Percentiles rank a stretch among this genome's conserved stretches.
phyloP scores from a whole-genome alignment of 2,888 invertebrate species.

The Mimumesa dahlbomi region DNA sequence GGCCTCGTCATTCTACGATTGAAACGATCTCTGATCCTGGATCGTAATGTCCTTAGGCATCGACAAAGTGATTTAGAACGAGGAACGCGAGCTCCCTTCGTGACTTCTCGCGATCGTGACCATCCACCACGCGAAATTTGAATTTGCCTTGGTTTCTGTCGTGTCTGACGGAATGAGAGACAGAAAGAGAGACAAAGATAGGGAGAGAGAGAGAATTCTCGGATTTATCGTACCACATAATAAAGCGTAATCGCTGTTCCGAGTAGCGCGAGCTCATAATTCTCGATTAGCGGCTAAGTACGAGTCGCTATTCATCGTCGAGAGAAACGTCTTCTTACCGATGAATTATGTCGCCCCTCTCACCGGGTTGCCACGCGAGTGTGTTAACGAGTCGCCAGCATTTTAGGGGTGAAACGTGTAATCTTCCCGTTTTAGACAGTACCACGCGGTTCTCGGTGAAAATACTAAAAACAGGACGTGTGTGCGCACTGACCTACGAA shows the following conservation, averaged over 20 bases:
- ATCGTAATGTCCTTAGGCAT: neutral
- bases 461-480: no score
- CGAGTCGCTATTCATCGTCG: neutral
- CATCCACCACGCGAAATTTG: no score
- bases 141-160: no score
- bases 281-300: neutral
- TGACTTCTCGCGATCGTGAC: neutral
- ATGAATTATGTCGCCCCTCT: neutral
- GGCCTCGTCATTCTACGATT: constrained; percentile 12
- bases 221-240: constrained; percentile 20
- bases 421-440: no score
- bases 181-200: no score
- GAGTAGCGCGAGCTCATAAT: neutral
- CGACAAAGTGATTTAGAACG: neutral
- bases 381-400: no score
- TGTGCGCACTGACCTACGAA: no score
- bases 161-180: no score
- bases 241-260: constrained; percentile 19
- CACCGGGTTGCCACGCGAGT: no score
- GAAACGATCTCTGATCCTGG: neutral
- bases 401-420: no score
- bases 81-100: neutral
- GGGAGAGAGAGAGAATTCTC: no score
- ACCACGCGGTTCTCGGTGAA: no score
- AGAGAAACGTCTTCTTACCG: neutral